Conservation (phyloP, 2,113 vertebrate species). For the Platycercus adscitus region DNA sequence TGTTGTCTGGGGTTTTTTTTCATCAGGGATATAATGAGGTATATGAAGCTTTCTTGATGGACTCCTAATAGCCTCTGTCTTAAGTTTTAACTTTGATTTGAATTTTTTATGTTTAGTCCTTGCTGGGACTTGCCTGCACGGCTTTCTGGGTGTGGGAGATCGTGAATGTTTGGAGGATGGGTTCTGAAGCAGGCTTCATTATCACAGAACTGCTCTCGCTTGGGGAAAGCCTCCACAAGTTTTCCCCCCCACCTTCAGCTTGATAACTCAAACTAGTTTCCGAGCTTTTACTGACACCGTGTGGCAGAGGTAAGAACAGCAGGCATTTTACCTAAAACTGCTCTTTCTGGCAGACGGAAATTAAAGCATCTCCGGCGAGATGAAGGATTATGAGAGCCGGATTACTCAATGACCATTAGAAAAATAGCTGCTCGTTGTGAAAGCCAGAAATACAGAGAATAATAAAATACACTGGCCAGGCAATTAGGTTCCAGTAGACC, state of each 20-base stretch:
- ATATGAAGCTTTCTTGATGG: not conserved
- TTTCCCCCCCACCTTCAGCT: not conserved
- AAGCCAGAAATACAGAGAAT: not conserved
- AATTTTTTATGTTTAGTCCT: not conserved
- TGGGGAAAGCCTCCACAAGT: rapidly evolving
- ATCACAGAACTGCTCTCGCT: not conserved
- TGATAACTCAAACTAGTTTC: not conserved
- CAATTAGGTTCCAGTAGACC: not conserved
- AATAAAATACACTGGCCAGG: not conserved
- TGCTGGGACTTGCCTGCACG: not conserved
- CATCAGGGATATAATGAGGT: not conserved
- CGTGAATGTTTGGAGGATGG: not conserved
- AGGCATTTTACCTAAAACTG: not conserved
- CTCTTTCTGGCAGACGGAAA: not conserved
- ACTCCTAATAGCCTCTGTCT: not conserved
- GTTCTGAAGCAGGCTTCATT: not conserved
- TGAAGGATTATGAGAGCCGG: not conserved
- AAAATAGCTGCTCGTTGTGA: not conserved
- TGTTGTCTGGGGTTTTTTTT: not conserved
- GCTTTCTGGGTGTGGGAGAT: not conserved
- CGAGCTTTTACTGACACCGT: slow-evolving; percentile 65
- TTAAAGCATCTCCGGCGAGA: not conserved
- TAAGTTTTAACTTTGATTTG: not conserved
- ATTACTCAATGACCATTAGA: not conserved
- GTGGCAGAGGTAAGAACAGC: slow-evolving; percentile 67